Conservation (phyloP, 2,888 invertebrate species). For the Ornithoptera priamus region DNA sequence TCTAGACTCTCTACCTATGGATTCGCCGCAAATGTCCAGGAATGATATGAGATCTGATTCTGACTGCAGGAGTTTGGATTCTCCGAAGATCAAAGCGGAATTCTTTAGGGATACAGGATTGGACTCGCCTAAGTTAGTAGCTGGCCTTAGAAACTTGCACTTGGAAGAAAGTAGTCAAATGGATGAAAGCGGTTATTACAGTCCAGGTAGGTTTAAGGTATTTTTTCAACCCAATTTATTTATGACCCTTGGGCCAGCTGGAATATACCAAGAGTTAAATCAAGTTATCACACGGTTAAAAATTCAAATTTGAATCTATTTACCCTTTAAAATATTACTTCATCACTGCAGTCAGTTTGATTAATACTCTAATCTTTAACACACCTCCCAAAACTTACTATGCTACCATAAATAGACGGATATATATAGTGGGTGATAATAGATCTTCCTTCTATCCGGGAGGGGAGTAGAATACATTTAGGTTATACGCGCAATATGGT, state of each 20-base stretch:
- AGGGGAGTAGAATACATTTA: too few species aligned
- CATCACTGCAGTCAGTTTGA: too few species aligned
- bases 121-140: conserved; percentile 68
- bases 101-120: conserved; percentile 64
- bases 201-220: conserved; percentile 58
- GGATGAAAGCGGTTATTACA: conserved; percentile 76
- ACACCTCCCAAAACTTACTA: too few species aligned
- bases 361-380: too few species aligned
- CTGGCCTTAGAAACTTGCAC: conserved; percentile 67
- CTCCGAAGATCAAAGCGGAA: conserved; percentile 68
- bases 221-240: neutral
- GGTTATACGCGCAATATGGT: neutral
- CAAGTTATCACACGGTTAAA: too few species aligned
- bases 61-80: conserved; percentile 67
- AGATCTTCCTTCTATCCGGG: too few species aligned
- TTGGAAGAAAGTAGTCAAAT: conserved; percentile 73
- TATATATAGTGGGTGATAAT: too few species aligned
- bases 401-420: too few species aligned
- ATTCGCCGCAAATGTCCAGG: conserved; percentile 68
- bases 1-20: conserved; percentile 71
- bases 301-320: too few species aligned
- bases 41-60: conserved; percentile 67
- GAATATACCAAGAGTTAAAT: too few species aligned
- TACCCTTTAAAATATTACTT: too few species aligned
- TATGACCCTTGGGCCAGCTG: neutral